Evolutionary conservation across 2,888 invertebrate genomes (phyloP).

Genomic region (Dascillus cervinus): DNA sequence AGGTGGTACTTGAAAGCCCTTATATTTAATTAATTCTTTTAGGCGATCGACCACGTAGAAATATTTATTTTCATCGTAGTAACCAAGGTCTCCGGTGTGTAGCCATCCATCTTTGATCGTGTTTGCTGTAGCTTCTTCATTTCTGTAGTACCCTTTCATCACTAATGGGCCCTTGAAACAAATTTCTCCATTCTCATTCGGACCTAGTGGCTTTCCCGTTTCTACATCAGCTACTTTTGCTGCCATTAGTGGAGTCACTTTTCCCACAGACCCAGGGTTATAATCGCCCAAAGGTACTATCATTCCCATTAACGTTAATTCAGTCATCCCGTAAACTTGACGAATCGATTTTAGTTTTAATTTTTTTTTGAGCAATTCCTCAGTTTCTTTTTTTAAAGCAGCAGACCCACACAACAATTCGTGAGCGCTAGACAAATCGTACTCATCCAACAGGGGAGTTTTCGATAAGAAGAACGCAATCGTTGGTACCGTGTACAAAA

Average conservation of each 20-base stretch:
- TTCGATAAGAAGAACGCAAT: too few relatives aligned
- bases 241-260: conserved; percentile 49
- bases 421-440: too few relatives aligned
- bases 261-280: conserved; percentile 55
- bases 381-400: too few relatives aligned
- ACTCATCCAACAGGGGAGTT: too few relatives aligned
- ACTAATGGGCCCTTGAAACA: conserved; percentile 64
- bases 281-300: conserved; percentile 30
- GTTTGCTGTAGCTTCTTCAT: conserved; percentile 51
- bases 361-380: too few relatives aligned
- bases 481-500: too few relatives aligned
- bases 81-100: conserved; percentile 72
- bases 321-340: conserved; percentile 69
- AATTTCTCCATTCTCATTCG: conserved; percentile 63
- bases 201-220: conserved; percentile 50
- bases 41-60: conserved; percentile 74
- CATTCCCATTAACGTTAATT: conserved; percentile 48
- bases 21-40: conserved; percentile 83
- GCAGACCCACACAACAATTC: too few relatives aligned
- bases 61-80: conserved; percentile 63
- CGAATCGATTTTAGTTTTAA: conserved; percentile 46
- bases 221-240: conserved; percentile 52
- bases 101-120: conserved; percentile 65
- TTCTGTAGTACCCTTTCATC: conserved; percentile 64
- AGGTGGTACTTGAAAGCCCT: conserved; percentile 60